phyloP scores from a whole-genome alignment of 2,888 invertebrate genomes.

The Uloborus plumipes region DNA sequence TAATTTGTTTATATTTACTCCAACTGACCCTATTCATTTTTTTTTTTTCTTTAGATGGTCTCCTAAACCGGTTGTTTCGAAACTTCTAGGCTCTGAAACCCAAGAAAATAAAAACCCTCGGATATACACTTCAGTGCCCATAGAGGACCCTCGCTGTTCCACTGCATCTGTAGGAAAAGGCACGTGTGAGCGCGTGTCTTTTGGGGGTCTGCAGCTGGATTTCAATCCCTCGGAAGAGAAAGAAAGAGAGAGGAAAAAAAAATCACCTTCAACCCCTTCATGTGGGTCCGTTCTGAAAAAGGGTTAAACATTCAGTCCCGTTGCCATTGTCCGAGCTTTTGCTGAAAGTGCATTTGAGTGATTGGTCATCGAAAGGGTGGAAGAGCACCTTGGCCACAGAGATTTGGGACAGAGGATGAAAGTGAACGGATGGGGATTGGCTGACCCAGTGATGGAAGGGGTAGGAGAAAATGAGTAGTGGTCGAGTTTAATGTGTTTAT shows the following conservation, averaged over 20 bases:
- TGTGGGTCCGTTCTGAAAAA: slow-evolving; percentile 10
- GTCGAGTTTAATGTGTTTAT: slow-evolving; percentile 11
- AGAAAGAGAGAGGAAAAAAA: slow-evolving; percentile 4
- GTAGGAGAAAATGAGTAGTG: slow-evolving; percentile 5
- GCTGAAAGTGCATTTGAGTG: neutral
- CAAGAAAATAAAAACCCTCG: neutral
- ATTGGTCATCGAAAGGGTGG: slow-evolving; percentile 8
- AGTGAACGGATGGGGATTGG: neutral
- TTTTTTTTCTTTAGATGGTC: too few relatives aligned
- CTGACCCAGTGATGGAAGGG: slow-evolving; percentile 22
- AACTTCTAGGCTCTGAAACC: too few relatives aligned
- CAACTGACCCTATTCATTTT: too few relatives aligned
- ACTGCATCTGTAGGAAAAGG: slow-evolving; percentile 10
- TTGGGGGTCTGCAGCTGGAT: neutral
- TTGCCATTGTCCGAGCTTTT: slow-evolving; percentile 18
- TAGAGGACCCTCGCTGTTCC: neutral
- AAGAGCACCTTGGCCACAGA: slow-evolving; percentile 6
- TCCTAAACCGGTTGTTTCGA: too few relatives aligned
- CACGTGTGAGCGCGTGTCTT: slow-evolving; percentile 21
- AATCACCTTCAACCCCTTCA: neutral
- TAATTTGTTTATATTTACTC: too few relatives aligned
- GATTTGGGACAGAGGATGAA: slow-evolving; percentile 6
- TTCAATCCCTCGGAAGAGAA: neutral
- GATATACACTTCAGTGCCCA: slow-evolving; percentile 5
- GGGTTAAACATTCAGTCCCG: slow-evolving; percentile 19